Evolutionary conservation across 2,888 invertebrate genomes (phyloP).

Genomic region (Tetranychus truncatus): DNA sequence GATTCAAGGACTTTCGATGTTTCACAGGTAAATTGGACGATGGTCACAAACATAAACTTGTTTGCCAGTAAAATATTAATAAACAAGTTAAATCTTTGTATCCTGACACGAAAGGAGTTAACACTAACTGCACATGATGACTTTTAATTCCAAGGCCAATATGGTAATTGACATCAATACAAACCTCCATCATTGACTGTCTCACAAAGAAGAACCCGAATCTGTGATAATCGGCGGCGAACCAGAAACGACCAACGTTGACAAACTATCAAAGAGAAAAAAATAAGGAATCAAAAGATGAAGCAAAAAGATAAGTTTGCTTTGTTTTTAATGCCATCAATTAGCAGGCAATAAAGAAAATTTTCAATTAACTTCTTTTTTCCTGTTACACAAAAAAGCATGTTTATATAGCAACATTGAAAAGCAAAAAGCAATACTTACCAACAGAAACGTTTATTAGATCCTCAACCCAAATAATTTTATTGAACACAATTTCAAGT

Average conservation of each 20-base stretch:
- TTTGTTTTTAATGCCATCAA: too few relatives aligned
- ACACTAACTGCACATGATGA: not conserved
- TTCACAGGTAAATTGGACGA: too few relatives aligned
- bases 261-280: not conserved
- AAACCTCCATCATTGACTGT: not conserved
- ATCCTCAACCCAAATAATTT: not conserved
- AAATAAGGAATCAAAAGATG: not conserved
- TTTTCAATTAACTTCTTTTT: too few relatives aligned
- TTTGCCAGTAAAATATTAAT: too few relatives aligned
- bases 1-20: too few relatives aligned
- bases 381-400: not conserved
- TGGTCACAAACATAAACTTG: too few relatives aligned
- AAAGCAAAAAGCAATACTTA: not conserved
- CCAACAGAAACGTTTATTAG: not conserved
- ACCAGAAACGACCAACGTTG: not conserved
- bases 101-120: too few relatives aligned
- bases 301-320: not conserved
- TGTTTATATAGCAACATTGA: not conserved
- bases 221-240: not conserved
- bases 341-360: too few relatives aligned
- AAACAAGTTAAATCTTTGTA: too few relatives aligned
- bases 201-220: slow-evolving; percentile 1
- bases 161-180: not conserved
- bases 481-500: not conserved
- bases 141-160: not conserved